Evolutionary conservation across 2,113 vertebrate species (phyloP), one percentile per base, ranked within the genome.

Genomic region (Origma solitaria): DNA sequence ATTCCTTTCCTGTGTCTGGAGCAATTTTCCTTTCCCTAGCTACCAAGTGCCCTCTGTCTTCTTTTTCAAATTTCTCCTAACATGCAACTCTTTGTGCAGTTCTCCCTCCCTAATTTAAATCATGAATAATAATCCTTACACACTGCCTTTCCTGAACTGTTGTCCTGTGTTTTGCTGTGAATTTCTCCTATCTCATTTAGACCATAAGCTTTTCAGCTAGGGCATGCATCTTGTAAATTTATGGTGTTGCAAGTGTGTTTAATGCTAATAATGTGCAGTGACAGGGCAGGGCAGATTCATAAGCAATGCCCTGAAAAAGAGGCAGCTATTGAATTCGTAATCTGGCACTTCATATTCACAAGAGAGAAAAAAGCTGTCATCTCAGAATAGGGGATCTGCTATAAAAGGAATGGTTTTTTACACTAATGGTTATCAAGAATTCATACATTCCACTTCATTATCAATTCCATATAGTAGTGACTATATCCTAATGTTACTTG

Each of bases 331-430:
- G 84, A 95, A 92, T 95, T 93, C 71, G 79, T 94, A 94, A 95
- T 95, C 62, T 95, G 47, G 45, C 62, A 95, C 71, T 93, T 95
- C 90, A 91, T 91, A 91, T 87, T 96, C 95, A 95, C 82, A 85
- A 87, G 84, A 95, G 75, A 96, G 33, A 70, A 90, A 95, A 91
- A 95, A 90, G 54, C 71, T 94, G 79, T 92, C 93, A 92, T 91
- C 71, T 93, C 90, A 86, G 50, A 95, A 82, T n/a, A 49, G 20
- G 40, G 42, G 13, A 92, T 95, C 73, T 94, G 58, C 40, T 94
- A 85, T 79, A 73, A 97, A 89, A 92, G 53, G 58, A 87, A 77
- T 62, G 31, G 0, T 3, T 65, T 88, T 96, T 95, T 92, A 16
- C 42, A 47, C 73, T 90, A 96, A 91, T 86, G 54, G 33, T 76